Conservation (phyloP, 2,113 vertebrate genomes). For the Pluvialis apricaria region DNA sequence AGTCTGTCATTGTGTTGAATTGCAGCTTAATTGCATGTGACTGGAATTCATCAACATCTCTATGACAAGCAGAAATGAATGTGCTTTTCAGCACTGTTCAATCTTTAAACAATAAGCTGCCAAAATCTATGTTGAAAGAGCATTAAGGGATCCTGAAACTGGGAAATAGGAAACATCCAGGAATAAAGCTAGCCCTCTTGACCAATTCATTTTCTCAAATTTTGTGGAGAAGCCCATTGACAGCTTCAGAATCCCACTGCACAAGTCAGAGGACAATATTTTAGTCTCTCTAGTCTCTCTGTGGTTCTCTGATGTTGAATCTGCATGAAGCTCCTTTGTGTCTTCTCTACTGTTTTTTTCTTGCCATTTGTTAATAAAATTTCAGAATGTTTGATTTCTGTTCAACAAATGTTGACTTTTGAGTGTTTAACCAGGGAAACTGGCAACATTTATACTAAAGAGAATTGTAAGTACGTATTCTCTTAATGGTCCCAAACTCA, state of each 20-base stretch:
- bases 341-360: not conserved
- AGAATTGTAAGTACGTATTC: not conserved
- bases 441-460: not conserved
- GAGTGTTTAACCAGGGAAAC: not conserved
- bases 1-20: slow-evolving; percentile 19
- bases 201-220: not conserved
- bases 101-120: slow-evolving; percentile 19
- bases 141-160: not conserved
- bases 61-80: not conserved
- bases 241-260: not conserved
- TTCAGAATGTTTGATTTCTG: not conserved
- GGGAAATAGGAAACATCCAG: not conserved
- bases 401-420: not conserved
- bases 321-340: not conserved
- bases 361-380: not conserved
- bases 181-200: not conserved
- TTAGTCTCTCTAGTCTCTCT: not conserved
- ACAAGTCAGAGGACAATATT: not conserved
- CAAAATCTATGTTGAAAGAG: not conserved
- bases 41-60: not conserved
- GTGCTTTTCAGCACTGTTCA: not conserved
- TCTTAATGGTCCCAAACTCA: not conserved
- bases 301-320: not conserved
- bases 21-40: slow-evolving; percentile 22
- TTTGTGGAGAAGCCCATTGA: not conserved